Conservation (phyloP, 2,888 invertebrate genomes). For the Ennomos quercinarius region DNA sequence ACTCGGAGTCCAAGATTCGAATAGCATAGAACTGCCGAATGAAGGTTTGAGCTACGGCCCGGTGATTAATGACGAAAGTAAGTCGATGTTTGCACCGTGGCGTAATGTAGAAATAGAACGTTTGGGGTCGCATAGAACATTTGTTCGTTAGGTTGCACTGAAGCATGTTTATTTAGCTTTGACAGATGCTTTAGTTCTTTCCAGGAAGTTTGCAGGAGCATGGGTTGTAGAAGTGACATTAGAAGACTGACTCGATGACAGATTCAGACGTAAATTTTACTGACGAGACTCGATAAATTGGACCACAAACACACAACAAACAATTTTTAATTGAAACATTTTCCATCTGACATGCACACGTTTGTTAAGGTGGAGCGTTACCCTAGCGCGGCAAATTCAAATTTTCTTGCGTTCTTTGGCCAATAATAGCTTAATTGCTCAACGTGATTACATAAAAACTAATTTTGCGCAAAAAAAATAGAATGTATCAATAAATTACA, state of each 20-base stretch:
- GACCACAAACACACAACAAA: neutral
- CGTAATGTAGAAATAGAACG: slow-evolving; percentile 47
- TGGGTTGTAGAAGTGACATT: slow-evolving; percentile 1
- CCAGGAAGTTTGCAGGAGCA: slow-evolving; percentile 7
- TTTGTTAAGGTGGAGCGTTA: no score
- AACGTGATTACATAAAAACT: no score
- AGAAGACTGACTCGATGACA: slow-evolving; percentile 1
- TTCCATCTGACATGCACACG: no score
- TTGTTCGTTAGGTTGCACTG: slow-evolving; percentile 9
- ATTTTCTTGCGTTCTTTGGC: no score
- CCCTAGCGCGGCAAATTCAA: no score
- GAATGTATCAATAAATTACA: no score
- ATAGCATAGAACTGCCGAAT: slow-evolving; percentile 86
- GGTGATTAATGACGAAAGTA: slow-evolving; percentile 92
- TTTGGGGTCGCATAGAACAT: slow-evolving; percentile 6
- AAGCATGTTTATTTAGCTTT: neutral
- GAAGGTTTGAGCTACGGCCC: slow-evolving; percentile 90
- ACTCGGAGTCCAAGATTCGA: slow-evolving; percentile 87
- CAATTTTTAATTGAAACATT: no score
- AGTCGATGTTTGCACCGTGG: slow-evolving; percentile 73
- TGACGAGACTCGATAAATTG: neutral
- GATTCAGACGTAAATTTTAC: neutral
- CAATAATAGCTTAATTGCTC: no score
- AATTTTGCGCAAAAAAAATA: no score
- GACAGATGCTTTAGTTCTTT: neutral